Base-by-base conservation (phyloP, 2,888 invertebrate genomes). In the Callosobruchus maculatus region DNA sequence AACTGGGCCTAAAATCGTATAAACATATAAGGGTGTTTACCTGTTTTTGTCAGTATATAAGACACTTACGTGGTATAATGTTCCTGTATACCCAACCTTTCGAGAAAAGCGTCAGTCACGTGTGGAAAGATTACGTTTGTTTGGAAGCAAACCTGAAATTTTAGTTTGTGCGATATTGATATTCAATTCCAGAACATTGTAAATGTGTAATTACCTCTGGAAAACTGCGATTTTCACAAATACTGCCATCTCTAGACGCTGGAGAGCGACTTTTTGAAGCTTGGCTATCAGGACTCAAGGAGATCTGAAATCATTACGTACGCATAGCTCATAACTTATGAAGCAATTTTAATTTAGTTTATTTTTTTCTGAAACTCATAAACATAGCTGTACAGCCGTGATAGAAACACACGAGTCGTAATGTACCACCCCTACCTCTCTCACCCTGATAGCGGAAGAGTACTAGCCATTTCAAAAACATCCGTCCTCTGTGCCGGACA, bases 61-160 rank as follows among this genome's bases (percentile, higher is more conserved):
- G 18, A 68, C 71, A 78, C 78, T 76, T 78, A 80, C 79, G 76
- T 78, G 67, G 77, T 75, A 72, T 75, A 78, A 74, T 71, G 68
- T 26, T 78, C 78, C 30, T 77, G 76, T 20, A 80, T 70, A 22
- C 79, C 81, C 22, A 81, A 73, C 71, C 79, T 78, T 73, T 80
- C 76, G 70, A 82, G 76, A 73, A 81, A 77, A 21, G 74, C 74
- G 74, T 81, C 79, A 0, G 79, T 77, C 69, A 81, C 72, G 69
- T 76, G 74, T 20, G 77, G 78, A 67, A 81, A 78, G 26, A 74
- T 74, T 13, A 49, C 1, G 49, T 49, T 49, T 13, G 49, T 1
- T 49, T 49, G 49, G 5, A 49, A 49, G 18, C 13, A 49, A 49
- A 49, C 18, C 49, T 49, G 13, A 49, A 49, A 49, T 49, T 49